Evolutionary conservation across 1,140 invertebrate species (phyloP).

Genomic region (Bombus confusus): DNA sequence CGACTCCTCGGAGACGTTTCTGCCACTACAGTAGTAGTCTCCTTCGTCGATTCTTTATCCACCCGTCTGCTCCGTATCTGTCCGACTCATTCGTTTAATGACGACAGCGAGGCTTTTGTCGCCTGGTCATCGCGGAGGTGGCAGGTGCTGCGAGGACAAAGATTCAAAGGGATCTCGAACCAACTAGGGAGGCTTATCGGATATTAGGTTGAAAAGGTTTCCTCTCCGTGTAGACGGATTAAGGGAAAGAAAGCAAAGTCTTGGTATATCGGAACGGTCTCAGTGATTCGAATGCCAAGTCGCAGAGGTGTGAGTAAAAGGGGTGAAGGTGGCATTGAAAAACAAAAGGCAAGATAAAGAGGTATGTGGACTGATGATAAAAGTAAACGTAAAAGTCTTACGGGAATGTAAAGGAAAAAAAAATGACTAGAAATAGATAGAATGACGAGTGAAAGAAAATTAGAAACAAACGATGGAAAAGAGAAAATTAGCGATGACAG

Average conservation of each 20-base stretch:
- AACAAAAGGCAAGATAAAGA: neutral
- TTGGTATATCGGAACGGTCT: conserved; percentile 1
- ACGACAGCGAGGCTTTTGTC: neutral
- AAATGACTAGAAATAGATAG: neutral
- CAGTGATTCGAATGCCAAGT: neutral
- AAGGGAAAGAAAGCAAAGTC: too few relatives aligned
- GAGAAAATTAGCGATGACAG: neutral
- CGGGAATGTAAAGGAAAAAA: neutral
- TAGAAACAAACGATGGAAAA: neutral
- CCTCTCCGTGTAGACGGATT: neutral
- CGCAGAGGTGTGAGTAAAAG: too few relatives aligned
- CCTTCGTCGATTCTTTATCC: conserved; percentile 11
- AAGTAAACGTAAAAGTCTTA: neutral
- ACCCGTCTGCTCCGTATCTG: neutral
- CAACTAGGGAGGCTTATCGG: neutral
- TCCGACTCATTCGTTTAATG: neutral
- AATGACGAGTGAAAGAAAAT: neutral
- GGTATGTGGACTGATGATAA: neutral
- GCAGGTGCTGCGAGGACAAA: neutral
- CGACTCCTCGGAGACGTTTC: neutral
- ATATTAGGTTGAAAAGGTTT: conserved; percentile 4
- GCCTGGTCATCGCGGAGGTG: neutral
- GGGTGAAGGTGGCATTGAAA: neutral
- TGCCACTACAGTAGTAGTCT: neutral
- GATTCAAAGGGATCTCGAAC: neutral